Percentiles rank a stretch among this genome's conserved stretches.
Evolutionary conservation across 2,113 vertebrate species (phyloP).

Genomic region (Daboia siamensis): DNA sequence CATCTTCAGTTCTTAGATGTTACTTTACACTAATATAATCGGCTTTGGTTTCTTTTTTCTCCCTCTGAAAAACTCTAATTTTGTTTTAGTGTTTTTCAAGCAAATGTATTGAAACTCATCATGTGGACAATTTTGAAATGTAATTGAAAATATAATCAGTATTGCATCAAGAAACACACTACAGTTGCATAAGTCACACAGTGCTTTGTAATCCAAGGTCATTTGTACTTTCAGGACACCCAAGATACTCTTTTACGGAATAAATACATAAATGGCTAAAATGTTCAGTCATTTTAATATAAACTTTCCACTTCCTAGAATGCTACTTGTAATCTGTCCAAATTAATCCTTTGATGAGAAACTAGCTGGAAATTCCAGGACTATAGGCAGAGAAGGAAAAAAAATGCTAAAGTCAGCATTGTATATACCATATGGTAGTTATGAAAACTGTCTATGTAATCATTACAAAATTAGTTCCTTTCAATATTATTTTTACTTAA

Average conservation of each 20-base stretch:
- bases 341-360: neutral
- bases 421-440: neutral
- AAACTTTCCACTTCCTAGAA: neutral
- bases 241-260: neutral
- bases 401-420: neutral
- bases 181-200: neutral
- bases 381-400: neutral
- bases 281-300: neutral
- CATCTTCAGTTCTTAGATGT: neutral
- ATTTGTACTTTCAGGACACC: neutral
- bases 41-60: neutral
- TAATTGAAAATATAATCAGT: neutral
- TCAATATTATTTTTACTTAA: neutral
- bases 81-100: neutral
- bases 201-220: neutral
- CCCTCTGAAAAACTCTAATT: neutral
- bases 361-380: neutral
- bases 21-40: neutral
- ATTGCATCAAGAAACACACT: neutral
- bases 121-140: neutral
- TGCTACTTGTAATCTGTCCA: neutral
- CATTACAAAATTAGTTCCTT: neutral
- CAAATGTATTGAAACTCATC: neutral
- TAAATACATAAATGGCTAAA: neutral
- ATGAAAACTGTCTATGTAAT: neutral